Conservation (phyloP, 2,797 vertebrate genomes). For the Enteromius trimaculatus region DNA sequence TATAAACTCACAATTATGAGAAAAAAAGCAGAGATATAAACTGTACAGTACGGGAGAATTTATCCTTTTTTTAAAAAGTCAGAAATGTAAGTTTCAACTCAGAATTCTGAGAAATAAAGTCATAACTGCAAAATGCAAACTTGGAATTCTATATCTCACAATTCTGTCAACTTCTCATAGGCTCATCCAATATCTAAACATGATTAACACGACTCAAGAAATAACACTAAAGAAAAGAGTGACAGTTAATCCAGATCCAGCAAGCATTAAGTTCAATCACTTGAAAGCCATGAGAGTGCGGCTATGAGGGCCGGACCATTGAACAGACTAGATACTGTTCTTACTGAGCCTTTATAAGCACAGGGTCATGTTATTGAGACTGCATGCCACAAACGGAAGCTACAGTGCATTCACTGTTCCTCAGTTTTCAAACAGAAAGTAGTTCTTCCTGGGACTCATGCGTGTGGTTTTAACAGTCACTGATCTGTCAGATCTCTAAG, state of each 20-base stretch:
- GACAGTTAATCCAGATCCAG: neutral
- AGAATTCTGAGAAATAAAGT: neutral
- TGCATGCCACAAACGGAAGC: conserved; percentile 7
- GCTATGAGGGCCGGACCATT: neutral
- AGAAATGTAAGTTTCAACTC: too few species aligned
- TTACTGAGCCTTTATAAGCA: neutral
- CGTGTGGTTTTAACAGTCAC: conserved; percentile 9
- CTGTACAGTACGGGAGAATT: too few species aligned
- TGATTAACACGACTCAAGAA: conserved; percentile 10
- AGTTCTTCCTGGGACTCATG: neutral
- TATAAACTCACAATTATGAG: neutral
- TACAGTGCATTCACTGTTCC: conserved; percentile 7
- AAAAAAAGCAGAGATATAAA: neutral
- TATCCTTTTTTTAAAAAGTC: too few species aligned
- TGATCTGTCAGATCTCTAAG: neutral
- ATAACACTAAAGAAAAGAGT: neutral
- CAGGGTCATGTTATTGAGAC: neutral
- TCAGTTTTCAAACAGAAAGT: conserved; percentile 11
- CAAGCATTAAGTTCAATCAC: neutral
- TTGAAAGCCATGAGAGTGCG: neutral
- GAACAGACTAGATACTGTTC: neutral
- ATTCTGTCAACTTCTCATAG: neutral
- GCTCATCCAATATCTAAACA: neutral
- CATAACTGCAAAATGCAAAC: neutral
- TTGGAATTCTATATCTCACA: too few species aligned